Percentiles rank a stretch among this genome's conserved stretches.
Evolutionary conservation across 2,888 invertebrate genomes (phyloP).

Genomic region (Alentia gelatinosa): DNA sequence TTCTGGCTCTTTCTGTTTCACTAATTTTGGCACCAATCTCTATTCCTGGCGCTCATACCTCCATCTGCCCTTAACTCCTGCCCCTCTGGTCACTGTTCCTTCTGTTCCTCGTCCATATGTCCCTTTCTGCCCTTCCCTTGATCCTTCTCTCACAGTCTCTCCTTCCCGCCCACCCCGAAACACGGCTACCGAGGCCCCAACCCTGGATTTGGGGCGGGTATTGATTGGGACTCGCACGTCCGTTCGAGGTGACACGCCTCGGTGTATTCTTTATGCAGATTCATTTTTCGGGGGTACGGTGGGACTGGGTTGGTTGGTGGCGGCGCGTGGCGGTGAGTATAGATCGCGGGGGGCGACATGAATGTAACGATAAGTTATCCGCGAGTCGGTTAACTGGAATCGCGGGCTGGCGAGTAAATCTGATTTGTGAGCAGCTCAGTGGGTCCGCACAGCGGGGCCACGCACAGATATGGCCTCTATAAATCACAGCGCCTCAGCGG

Average conservation of each 20-base stretch:
- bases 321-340: neutral
- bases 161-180: neutral
- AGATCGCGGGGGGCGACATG: neutral
- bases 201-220: neutral
- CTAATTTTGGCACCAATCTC: too few relatives aligned
- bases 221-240: neutral
- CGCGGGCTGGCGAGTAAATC: neutral
- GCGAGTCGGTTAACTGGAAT: neutral
- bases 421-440: conserved; percentile 5
- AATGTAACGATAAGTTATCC: conserved; percentile 18
- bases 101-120: conserved; percentile 5
- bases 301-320: too few relatives aligned
- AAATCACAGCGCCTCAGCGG: conserved; percentile 26
- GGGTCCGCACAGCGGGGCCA: neutral
- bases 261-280: neutral
- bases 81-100: neutral
- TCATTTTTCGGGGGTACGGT: neutral
- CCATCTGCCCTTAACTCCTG: neutral
- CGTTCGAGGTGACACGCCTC: neutral
- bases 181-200: too few relatives aligned
- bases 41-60: neutral
- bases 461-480: neutral
- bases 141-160: neutral
- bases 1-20: neutral
- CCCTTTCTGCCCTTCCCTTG: neutral